Evolutionary conservation across 2,113 vertebrate species (phyloP).

Genomic region (Ictalurus furcatus): DNA sequence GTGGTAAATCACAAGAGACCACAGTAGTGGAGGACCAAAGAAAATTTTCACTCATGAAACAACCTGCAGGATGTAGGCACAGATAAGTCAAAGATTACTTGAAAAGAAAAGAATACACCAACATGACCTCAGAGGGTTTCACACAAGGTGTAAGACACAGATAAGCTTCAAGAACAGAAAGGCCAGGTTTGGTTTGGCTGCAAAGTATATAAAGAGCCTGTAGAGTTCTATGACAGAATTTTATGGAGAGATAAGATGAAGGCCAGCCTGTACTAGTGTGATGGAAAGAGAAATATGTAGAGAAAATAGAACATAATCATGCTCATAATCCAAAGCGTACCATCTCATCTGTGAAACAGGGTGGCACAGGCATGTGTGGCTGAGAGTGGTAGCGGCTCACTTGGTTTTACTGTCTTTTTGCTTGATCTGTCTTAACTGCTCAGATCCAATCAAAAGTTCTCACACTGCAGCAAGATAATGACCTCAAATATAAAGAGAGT

Average conservation of each 20-base stretch:
- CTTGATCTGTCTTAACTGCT: slow-evolving; percentile 17
- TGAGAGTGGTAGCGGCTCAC: slow-evolving; percentile 14
- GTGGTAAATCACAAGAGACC: not conserved
- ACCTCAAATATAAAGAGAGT: slow-evolving; percentile 1
- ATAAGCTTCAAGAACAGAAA: slow-evolving; percentile 19
- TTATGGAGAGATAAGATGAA: slow-evolving; percentile 21
- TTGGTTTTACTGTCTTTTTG: slow-evolving; percentile 32
- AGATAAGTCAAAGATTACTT: slow-evolving; percentile 27
- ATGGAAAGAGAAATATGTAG: slow-evolving; percentile 8
- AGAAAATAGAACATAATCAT: slow-evolving; percentile 29
- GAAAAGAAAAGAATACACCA: slow-evolving; percentile 6
- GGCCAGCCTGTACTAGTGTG: slow-evolving; percentile 3
- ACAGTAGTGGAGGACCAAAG: not conserved
- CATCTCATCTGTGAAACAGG: slow-evolving; percentile 30
- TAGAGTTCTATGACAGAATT: slow-evolving; percentile 15
- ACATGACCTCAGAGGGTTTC: slow-evolving; percentile 14
- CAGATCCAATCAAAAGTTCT: slow-evolving; percentile 18
- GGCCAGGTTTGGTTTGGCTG: slow-evolving; percentile 6
- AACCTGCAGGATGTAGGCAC: slow-evolving; percentile 1
- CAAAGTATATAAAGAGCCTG: slow-evolving; percentile 17
- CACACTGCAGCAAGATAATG: slow-evolving; percentile 15
- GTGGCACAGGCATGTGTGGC: slow-evolving; percentile 13
- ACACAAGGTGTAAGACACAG: slow-evolving; percentile 22
- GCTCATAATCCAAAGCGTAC: slow-evolving; percentile 3
- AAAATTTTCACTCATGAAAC: slow-evolving; percentile 4